Percentiles rank a stretch among this genome's conserved stretches.
These are phyloP conservation scores for Cryptocephalus primarius DNA, from an alignment of 2,888 invertebrate species.

Conservation along the genomic window DNA sequence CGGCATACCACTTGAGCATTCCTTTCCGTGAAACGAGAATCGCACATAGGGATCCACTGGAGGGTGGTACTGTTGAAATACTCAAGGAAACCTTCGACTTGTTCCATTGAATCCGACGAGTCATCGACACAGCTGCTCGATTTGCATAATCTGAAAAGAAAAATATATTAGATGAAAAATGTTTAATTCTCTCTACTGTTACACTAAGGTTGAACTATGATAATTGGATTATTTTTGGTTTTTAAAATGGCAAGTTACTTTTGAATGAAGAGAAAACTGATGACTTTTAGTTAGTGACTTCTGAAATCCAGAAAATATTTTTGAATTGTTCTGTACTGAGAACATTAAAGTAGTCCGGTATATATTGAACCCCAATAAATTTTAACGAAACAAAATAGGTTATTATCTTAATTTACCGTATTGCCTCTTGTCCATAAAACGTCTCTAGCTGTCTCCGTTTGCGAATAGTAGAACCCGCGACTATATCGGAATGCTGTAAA, in stretches of 20 bases:
- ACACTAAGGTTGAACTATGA: neutral
- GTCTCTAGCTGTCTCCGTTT: constrained; percentile 31
- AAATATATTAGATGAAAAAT: neutral
- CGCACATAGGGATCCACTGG: constrained; percentile 96
- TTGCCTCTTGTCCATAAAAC: constrained; percentile 47
- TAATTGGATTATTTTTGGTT: neutral
- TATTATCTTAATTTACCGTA: constrained; percentile 37
- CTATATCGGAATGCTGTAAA: constrained; percentile 24
- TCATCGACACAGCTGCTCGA: constrained; percentile 54
- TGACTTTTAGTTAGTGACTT: too few species aligned
- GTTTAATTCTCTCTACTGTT: neutral
- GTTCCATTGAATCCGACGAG: constrained; percentile 40
- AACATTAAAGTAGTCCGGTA: too few species aligned
- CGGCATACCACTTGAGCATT: constrained; percentile 95
- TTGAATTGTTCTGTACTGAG: too few species aligned
- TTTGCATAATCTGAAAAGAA: constrained; percentile 49
- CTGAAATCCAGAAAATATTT: too few species aligned
- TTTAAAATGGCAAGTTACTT: neutral
- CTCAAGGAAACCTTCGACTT: constrained; percentile 81
- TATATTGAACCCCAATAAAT: too few species aligned
- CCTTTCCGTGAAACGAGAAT: constrained; percentile 86
- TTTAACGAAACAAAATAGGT: neutral
- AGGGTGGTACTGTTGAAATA: constrained; percentile 90
- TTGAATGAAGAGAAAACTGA: too few species aligned
- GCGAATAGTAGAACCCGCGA: constrained; percentile 22